phyloP scores from a whole-genome alignment of 2,797 vertebrate genomes.

The Kryptolebias ocellatus region DNA sequence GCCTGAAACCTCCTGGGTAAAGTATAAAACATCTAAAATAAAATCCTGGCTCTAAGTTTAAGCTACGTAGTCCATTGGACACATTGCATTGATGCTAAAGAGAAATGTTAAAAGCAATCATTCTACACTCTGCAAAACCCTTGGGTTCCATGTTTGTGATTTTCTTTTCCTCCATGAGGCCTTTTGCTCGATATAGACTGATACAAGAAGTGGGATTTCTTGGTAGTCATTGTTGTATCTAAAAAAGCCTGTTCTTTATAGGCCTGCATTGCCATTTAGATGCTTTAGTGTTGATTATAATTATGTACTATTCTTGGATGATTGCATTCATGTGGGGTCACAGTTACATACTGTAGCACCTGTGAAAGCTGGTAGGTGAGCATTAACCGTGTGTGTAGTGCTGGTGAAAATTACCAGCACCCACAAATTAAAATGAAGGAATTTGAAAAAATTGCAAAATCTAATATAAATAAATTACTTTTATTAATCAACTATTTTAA shows the following conservation, averaged over 20 bases:
- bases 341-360: not conserved
- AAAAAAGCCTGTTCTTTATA: not conserved
- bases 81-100: slow-evolving; percentile 13
- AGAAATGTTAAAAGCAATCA: slow-evolving; percentile 54
- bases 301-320: slow-evolving; percentile 15
- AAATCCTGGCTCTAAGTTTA: slow-evolving; percentile 12
- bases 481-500: too few species aligned
- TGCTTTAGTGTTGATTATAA: slow-evolving; percentile 39
- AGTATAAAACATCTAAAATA: slow-evolving; percentile 14
- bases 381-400: not conserved
- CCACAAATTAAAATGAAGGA: not conserved
- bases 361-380: not conserved
- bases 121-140: slow-evolving; percentile 33
- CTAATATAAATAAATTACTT: not conserved
- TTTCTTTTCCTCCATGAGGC: slow-evolving; percentile 44
- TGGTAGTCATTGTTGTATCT: not conserved
- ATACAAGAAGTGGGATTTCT: slow-evolving; percentile 10
- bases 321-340: slow-evolving; percentile 21
- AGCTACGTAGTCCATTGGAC: slow-evolving; percentile 13
- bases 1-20: not conserved
- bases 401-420: not conserved
- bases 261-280: not conserved
- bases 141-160: slow-evolving; percentile 23
- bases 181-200: slow-evolving; percentile 46
- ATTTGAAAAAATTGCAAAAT: not conserved